Percentiles rank a stretch among this genome's conserved stretches.
Conservation (phyloP, 2,888 invertebrate species). For the Aelia acuminata region DNA sequence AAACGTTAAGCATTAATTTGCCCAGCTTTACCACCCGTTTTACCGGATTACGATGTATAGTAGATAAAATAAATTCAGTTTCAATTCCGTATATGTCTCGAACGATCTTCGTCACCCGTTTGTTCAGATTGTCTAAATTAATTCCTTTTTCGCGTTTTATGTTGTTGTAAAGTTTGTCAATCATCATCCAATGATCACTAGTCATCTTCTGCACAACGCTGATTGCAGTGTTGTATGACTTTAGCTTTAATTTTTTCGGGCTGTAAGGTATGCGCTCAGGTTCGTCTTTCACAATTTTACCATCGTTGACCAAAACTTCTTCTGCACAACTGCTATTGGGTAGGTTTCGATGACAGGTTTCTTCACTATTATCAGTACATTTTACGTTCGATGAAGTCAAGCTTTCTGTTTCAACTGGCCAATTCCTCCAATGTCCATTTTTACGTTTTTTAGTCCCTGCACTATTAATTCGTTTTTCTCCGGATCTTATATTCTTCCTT, state of each 20-base stretch:
- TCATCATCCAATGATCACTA: constrained; percentile 37
- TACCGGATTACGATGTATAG: background rate
- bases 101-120: constrained; percentile 12
- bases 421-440: background rate
- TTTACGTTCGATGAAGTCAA: background rate
- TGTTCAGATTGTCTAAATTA: background rate
- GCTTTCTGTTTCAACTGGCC: background rate
- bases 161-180: constrained; percentile 27
- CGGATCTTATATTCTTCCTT: background rate
- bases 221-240: background rate
- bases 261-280: background rate
- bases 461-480: background rate
- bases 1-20: constrained; percentile 44
- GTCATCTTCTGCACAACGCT: constrained; percentile 51
- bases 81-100: constrained; percentile 43
- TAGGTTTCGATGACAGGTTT: background rate
- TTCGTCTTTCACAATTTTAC: background rate
- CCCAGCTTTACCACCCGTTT: background rate
- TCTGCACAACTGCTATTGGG: background rate
- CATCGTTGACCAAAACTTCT: background rate
- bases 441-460: background rate
- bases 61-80: background rate
- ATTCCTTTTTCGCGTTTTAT: constrained; percentile 15
- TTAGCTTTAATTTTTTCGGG: background rate
- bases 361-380: background rate